Evolutionary conservation across 1,140 invertebrate genomes (phyloP).

Genomic region (Pogonognathellus flavescens): DNA sequence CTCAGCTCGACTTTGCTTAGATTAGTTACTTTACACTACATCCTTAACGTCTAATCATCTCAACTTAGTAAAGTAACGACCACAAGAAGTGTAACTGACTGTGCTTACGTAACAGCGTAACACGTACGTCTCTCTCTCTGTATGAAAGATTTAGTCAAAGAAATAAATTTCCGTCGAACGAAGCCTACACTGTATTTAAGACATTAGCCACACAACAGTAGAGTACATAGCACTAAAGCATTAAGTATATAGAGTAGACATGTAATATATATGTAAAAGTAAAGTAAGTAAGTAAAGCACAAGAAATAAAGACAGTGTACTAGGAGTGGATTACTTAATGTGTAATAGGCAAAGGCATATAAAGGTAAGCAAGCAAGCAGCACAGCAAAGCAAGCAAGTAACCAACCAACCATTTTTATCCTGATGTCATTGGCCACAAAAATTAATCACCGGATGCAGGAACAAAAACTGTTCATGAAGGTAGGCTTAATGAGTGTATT

Average conservation of each 20-base stretch:
- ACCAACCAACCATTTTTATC: conserved; percentile 65
- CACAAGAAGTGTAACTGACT: conserved; percentile 22
- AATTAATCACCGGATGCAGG: conserved; percentile 67
- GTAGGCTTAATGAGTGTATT: conserved; percentile 67
- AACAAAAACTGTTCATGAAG: conserved; percentile 66
- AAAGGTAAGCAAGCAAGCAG: conserved; percentile 28
- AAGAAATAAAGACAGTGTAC: conserved; percentile 11
- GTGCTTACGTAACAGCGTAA: background rate
- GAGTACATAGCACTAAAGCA: conserved; percentile 32
- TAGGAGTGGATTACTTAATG: conserved; percentile 9
- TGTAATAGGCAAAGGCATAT: background rate
- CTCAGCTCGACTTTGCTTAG: conserved; percentile 23
- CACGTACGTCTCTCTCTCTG: conserved; percentile 12
- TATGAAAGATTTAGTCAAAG: conserved; percentile 51
- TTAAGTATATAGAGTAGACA: conserved; percentile 10
- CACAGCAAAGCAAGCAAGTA: conserved; percentile 16
- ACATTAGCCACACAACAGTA: conserved; percentile 40
- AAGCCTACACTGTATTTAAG: conserved; percentile 15
- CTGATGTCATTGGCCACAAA: conserved; percentile 67
- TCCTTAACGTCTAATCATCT: conserved; percentile 39
- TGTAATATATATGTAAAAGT: background rate
- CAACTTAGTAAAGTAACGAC: background rate
- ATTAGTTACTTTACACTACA: conserved; percentile 37
- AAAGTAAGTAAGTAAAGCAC: conserved; percentile 5
- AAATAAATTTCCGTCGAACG: conserved; percentile 51